Conservation (phyloP, 1,140 invertebrate species). For the Campoletis sonorensis region DNA sequence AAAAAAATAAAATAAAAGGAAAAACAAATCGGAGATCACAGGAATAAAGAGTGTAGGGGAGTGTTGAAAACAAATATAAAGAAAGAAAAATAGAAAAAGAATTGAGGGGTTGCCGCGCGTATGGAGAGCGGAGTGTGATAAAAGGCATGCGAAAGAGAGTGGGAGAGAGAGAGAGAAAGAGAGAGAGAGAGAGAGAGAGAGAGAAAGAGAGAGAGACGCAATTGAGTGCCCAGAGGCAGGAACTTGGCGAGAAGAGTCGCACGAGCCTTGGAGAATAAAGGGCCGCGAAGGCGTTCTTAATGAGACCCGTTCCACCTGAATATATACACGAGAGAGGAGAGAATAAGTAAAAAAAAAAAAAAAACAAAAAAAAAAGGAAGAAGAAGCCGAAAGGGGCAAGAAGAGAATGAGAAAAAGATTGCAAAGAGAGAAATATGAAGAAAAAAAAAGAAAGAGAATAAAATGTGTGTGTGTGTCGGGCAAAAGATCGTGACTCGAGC, state of each 20-base stretch:
- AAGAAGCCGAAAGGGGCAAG: too few relatives aligned
- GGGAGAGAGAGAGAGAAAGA: neutral
- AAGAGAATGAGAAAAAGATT: neutral
- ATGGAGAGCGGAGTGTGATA: too few relatives aligned
- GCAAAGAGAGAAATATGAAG: too few relatives aligned
- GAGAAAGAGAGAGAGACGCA: neutral
- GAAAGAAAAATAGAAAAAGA: too few relatives aligned
- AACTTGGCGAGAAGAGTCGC: conserved; percentile 1
- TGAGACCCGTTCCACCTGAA: conserved; percentile 65
- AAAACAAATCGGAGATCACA: too few relatives aligned
- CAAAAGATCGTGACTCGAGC: neutral
- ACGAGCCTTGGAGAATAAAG: conserved; percentile 58
- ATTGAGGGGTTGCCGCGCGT: too few relatives aligned
- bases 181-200: neutral
- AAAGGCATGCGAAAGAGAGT: too few relatives aligned
- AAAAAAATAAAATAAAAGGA: too few relatives aligned
- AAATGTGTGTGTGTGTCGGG: neutral
- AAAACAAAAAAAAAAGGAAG: too few relatives aligned
- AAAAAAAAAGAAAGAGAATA: too few relatives aligned
- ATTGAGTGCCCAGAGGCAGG: conserved; percentile 52
- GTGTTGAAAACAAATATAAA: too few relatives aligned
- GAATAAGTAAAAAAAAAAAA: neutral
- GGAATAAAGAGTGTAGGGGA: too few relatives aligned
- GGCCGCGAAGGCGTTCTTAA: conserved; percentile 66
- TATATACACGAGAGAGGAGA: neutral